Percentiles rank a stretch among this genome's conserved stretches.
Evolutionary conservation across 2,888 invertebrate genomes (phyloP).

Genomic region (Hirtodrosophila trivittata): DNA sequence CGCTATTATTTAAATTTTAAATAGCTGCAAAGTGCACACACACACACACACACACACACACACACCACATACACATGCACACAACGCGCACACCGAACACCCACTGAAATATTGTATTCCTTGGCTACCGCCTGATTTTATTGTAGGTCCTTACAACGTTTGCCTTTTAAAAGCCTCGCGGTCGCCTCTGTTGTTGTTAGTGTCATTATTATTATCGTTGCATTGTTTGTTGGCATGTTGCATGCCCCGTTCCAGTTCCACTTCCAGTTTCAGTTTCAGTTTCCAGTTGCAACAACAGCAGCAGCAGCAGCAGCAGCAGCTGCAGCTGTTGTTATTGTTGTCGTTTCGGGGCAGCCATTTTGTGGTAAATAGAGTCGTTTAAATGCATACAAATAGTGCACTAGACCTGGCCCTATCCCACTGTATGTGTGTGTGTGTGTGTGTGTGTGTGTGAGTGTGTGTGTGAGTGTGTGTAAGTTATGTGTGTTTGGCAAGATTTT

Average conservation of each 20-base stretch:
- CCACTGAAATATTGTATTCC: constrained; percentile 58
- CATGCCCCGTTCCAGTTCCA: constrained; percentile 29
- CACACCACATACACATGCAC: constrained; percentile 16
- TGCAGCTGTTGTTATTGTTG: constrained; percentile 22
- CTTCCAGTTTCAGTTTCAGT: background rate
- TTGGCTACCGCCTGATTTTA: constrained; percentile 48
- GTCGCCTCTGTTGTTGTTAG: constrained; percentile 33
- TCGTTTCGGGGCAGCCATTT: constrained; percentile 63
- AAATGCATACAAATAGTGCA: constrained; percentile 74
- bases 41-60: constrained; percentile 18
- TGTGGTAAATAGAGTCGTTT: constrained; percentile 80
- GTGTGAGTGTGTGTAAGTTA: constrained; percentile 18
- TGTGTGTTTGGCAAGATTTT: constrained; percentile 59
- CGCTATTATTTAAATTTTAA: constrained; percentile 78
- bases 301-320: constrained; percentile 13
- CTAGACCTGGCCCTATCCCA: background rate
- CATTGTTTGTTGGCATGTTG: constrained; percentile 71
- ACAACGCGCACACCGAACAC: constrained; percentile 25
- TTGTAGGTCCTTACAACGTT: constrained; percentile 57
- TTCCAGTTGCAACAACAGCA: background rate
- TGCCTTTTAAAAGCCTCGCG: constrained; percentile 59
- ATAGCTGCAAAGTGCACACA: constrained; percentile 71
- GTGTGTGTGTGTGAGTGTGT: constrained; percentile 7
- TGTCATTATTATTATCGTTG: constrained; percentile 71
- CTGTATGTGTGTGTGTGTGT: constrained; percentile 1